Base-by-base conservation (phyloP, 2,113 vertebrate genomes). In the Paratilapia polleni region DNA sequence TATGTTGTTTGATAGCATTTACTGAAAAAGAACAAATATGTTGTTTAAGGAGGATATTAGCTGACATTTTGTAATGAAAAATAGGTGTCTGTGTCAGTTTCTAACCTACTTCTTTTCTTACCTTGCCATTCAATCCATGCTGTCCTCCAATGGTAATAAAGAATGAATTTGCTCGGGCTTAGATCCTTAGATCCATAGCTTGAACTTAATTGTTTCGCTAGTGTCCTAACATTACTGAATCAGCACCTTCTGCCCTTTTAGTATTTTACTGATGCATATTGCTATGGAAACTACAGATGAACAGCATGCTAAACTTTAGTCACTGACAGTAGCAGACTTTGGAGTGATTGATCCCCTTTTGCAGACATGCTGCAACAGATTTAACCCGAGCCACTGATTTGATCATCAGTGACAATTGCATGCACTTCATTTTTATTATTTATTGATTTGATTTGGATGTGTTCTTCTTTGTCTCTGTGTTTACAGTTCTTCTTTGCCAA, bases 181-280 rank as follows among this genome's bases (percentile, higher is more conserved):
- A 10, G 5, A 28, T 70, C 24, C 26, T 20, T 49, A 49, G 41
- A 1, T 92, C 91, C 86, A 81, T 93, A 80, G 89, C 77, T 56
- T 34, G 61, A 77, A 83, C 85, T 87, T 93, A 94, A 94, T 94
- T 90, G 93, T 86, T 92, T 88, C 83, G 85, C 77, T 76, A 81
- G 85, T 89, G 91, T 87, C 88, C 82, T 91, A 92, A 93, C 77
- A 81, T 92, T 91, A 66, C 88, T 84, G 80, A 70, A 83, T 94
- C 92, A 95, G 91, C 93, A 93, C 85, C 41, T 47, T 26, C 64
- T 68, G 41, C 8, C 82, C 88, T 92, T 91, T 89, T 89, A 92
- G 88, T 89, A 88, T 87, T 81, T 76, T 78, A 91, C 22, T 47
- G 43, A 31, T 87, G 73, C 82, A 83, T 82, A 79, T 76, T 54